Evolutionary conservation across 2,888 invertebrate genomes (phyloP), one percentile per base, ranked within the genome.

Genomic region (Drepana falcataria): DNA sequence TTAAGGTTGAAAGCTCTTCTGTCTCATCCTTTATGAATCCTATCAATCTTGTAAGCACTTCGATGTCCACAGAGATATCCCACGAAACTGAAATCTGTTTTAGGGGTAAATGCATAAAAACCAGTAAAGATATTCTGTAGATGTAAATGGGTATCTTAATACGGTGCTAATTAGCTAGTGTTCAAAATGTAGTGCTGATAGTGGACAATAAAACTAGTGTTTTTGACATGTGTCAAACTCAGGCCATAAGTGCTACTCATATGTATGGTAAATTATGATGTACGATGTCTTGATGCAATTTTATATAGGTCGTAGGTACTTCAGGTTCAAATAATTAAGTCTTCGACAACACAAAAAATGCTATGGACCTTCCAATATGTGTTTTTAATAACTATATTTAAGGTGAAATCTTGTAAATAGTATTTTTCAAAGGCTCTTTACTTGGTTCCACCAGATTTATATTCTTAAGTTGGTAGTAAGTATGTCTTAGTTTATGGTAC

Each of bases 41-140:
- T 63, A 84, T 89, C 7, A 90, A 92, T 57, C 84, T 93, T 4
- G 81, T 95, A 5, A 93, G 94, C 63, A 96, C 96, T 0, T 95
- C 96, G 2, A 95, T 95, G 72, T 95, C 95, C 2, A 96, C 96
- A 34, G 95, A 95, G 80, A 91, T 96, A 48, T 95, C 96, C 9
- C 95, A 96, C 66, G 96, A 96, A 92, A 96, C 96, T 44, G 96
- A 96, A 87, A 97, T 97, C 61, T 97, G 97, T 76, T 97, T 95
- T 80, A 93, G 95, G 76, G 97, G 97, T 9, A 94, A 95, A 73
- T 97, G 97, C 80, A 93, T 96, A 61, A 96, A 96, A 86, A 92
- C 93, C 44, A 89, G 69, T 61, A 91, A 86, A 69, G 78, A 86
- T 65, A 64, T 84, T 54, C 76, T 83, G 81, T 88, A 87, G 78